These are phyloP conservation scores for Oeneis ivallda DNA, from an alignment of 2,888 invertebrate genomes.

Conservation along the genomic window DNA sequence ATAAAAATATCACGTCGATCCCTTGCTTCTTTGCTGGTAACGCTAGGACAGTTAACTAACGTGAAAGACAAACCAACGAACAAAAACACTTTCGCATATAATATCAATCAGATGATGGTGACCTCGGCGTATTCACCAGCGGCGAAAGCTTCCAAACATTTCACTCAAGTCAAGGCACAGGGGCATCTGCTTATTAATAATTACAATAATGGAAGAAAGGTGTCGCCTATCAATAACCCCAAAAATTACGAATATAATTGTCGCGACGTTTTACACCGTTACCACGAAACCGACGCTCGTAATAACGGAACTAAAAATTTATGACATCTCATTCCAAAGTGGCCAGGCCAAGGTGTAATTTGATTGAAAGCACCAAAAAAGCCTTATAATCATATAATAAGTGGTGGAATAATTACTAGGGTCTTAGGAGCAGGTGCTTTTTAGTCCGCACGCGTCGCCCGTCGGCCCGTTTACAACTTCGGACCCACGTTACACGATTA, in stretches of 20 bases:
- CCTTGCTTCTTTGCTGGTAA: no score
- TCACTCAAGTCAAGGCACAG: neutral
- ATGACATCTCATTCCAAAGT: conserved; percentile 80
- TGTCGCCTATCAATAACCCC: conserved; percentile 28
- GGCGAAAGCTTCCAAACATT: neutral
- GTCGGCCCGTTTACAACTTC: conserved; percentile 45
- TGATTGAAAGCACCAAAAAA: conserved; percentile 82
- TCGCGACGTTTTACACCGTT: conserved; percentile 66
- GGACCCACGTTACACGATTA: conserved; percentile 55
- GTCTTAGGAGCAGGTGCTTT: conserved; percentile 73
- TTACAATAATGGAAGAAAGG: conserved; percentile 35
- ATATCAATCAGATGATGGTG: no score
- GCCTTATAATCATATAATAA: conserved; percentile 80
- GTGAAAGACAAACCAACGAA: no score
- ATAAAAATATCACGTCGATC: no score
- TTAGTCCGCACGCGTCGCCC: conserved; percentile 60
- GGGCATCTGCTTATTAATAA: conserved; percentile 14
- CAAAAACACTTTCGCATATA: no score
- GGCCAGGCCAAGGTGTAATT: conserved; percentile 78
- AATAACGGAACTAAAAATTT: conserved; percentile 56
- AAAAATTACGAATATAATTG: conserved; percentile 38
- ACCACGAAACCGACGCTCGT: conserved; percentile 55
- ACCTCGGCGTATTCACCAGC: no score
- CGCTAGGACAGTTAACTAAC: no score
- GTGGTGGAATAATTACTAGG: conserved; percentile 79